A percentile compares a stretch with the other conserved stretches of the same genome.
These are phyloP conservation scores for Chroicocephalus ridibundus DNA, from an alignment of 2,113 vertebrate genomes.

Conservation along the genomic window DNA sequence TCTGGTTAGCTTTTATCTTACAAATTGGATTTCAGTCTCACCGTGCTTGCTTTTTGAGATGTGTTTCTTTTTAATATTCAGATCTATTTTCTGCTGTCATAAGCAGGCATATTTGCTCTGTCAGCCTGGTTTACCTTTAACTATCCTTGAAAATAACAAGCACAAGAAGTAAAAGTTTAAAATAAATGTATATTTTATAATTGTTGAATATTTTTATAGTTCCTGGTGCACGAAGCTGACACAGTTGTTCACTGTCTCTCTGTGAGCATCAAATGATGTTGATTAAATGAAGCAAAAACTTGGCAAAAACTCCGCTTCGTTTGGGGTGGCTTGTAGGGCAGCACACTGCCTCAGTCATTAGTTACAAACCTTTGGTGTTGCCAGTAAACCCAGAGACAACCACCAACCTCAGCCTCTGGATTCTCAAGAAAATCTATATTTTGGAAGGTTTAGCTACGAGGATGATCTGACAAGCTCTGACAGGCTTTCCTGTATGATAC, in stretches of 20 bases:
- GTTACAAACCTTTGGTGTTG: neutral
- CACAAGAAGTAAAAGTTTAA: neutral
- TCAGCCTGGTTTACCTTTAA: neutral
- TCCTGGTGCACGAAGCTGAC: neutral
- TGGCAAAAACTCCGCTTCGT: neutral
- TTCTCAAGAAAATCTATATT: neutral
- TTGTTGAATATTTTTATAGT: neutral
- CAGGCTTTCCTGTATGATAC: neutral
- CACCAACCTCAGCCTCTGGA: neutral
- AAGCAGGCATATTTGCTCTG: neutral
- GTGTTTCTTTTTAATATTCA: constrained; percentile 40
- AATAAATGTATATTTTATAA: neutral
- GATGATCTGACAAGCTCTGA: neutral
- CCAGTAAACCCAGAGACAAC: neutral
- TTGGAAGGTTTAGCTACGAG: neutral
- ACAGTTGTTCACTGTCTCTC: neutral
- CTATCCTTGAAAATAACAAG: neutral
- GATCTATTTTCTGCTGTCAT: constrained; percentile 29
- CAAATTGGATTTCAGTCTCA: constrained; percentile 43
- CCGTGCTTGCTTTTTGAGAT: constrained; percentile 14
- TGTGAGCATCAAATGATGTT: neutral
- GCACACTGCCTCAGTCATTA: neutral
- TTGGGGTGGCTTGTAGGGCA: neutral
- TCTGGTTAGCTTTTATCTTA: constrained; percentile 48
- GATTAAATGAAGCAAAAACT: neutral